Conservation (phyloP, 2,888 invertebrate species). For the Clistopyga incitator region DNA sequence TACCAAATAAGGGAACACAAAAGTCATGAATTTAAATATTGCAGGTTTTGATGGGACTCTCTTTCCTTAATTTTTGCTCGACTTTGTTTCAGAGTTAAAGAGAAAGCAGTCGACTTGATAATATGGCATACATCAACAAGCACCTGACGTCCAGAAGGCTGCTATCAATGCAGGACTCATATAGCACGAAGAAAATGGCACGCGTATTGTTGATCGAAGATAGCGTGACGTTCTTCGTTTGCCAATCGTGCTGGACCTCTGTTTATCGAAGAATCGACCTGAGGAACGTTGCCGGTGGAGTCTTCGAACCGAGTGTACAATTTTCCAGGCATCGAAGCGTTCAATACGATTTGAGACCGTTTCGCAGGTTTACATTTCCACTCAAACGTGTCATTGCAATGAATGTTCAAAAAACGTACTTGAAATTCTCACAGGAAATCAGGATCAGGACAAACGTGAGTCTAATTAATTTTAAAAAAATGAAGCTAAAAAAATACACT, state of each 20-base stretch:
- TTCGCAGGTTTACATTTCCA: too few relatives aligned
- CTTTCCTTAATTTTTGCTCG: too few relatives aligned
- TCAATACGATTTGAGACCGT: not conserved
- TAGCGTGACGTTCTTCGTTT: conserved; percentile 25
- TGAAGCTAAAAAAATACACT: too few relatives aligned
- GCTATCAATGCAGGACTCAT: not conserved
- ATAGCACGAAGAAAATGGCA: conserved; percentile 5
- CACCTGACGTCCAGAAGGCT: not conserved
- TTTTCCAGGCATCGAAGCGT: not conserved
- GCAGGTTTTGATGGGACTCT: too few relatives aligned
- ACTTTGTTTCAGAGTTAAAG: too few relatives aligned
- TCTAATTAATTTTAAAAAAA: too few relatives aligned
- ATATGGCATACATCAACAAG: not conserved
- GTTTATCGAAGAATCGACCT: conserved; percentile 21
- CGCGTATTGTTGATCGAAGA: conserved; percentile 19
- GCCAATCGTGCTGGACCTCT: conserved; percentile 20
- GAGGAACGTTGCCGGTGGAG: not conserved
- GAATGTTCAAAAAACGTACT: too few relatives aligned
- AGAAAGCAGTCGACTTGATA: not conserved
- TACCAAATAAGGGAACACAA: too few relatives aligned
- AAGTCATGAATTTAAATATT: too few relatives aligned
- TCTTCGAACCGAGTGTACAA: not conserved
- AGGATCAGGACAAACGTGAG: too few relatives aligned
- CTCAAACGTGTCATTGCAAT: not conserved
- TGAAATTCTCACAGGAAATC: too few relatives aligned